Base-by-base conservation (phyloP, 2,888 invertebrate genomes). In the Bursaphelenchus okinawaensis region DNA sequence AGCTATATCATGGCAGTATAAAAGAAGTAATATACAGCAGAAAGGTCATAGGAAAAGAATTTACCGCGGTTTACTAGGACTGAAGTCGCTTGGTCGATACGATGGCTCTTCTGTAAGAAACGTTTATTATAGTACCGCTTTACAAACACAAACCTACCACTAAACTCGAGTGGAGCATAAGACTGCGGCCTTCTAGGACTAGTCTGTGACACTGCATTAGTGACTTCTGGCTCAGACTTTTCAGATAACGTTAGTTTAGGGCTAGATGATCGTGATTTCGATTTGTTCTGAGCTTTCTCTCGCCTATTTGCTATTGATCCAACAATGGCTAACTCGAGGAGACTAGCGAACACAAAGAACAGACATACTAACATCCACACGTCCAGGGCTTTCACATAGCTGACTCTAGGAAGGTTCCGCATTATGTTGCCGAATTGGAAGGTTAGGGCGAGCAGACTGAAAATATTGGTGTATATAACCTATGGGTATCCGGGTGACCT, bases 371-470 rank as follows among this genome's bases (percentile, higher is more conserved):
- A 65, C 77, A 78, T 76, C 77, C 77, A 80, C 29, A 71, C 20
- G 56, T 72, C 72, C 63, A 72, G 50, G 23, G 72, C 72, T 62
- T 72, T 55, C 12, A 68, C 62, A 56, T 68, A 68, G 22, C 55
- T 56, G 52, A 67, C 68, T 50, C 79, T 65, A 0, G 80, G 80
- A 29, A 81, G 70, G 58, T 81, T 81, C 55, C 79, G 66, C 77
- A 81, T 80, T 31, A 81, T 78, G 64, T 81, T 80, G 57, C 80
- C 80, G 61, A 78, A 77, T 56, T 79, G 79, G 58, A 68, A 68
- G 8, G 69, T 68, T 22, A 70, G 65, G 0, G 79, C 79, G 31
- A 68, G 68, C 1, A 78, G 63, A 20, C 23, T 23, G 12, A 16
- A n/a, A n/a, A n/a, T n/a, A n/a, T 78, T 12, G 77, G 77, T n/a